Conservation (phyloP, 2,113 vertebrate genomes). For the Typhlomys cinereus region DNA sequence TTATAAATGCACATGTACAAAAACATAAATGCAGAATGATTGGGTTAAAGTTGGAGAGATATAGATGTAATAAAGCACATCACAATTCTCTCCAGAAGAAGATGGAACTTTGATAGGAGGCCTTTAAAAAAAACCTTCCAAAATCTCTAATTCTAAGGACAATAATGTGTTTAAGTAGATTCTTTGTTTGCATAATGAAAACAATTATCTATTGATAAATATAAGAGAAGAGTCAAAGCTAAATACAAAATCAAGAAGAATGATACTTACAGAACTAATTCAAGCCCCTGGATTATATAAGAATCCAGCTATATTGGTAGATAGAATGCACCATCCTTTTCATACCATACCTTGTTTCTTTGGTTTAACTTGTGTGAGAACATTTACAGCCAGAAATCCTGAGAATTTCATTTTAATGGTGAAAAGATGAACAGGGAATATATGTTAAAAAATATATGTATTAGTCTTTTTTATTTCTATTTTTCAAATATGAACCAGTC, state of each 20-base stretch:
- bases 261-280: neutral
- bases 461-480: neutral
- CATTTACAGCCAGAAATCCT: neutral
- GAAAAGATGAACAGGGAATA: neutral
- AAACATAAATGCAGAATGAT: neutral
- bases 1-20: neutral
- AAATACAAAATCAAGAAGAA: neutral
- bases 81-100: neutral
- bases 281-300: neutral
- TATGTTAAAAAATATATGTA: neutral
- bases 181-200: neutral
- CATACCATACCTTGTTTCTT: neutral
- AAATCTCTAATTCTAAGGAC: neutral
- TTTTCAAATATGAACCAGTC: neutral
- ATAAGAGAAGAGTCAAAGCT: neutral
- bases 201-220: neutral
- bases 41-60: neutral
- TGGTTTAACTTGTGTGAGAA: neutral
- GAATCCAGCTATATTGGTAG: neutral
- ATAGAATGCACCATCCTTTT: neutral
- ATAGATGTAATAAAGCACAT: neutral
- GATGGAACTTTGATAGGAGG: neutral
- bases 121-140: neutral
- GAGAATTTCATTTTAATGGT: neutral
- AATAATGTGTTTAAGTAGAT: neutral